Conservation (phyloP, 2,113 vertebrate species). For the Cochlearius cochlearius region DNA sequence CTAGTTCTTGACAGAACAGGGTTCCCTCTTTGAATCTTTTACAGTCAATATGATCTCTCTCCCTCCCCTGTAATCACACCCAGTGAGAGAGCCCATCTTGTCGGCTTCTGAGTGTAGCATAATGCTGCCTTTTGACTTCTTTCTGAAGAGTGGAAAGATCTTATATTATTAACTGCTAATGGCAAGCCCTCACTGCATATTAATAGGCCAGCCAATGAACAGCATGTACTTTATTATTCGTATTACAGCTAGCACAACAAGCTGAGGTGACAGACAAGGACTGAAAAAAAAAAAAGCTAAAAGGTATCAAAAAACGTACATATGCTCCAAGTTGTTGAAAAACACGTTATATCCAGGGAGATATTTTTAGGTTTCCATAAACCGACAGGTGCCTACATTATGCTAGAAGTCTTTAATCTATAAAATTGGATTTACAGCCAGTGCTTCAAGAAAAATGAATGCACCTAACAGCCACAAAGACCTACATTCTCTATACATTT, state of each 20-base stretch:
- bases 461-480: not conserved
- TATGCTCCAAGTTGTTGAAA: slow-evolving; percentile 19
- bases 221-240: not conserved
- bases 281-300: not conserved
- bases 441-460: not conserved
- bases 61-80: not conserved
- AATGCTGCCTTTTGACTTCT: not conserved
- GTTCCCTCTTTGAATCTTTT: not conserved
- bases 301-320: not conserved
- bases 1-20: not conserved
- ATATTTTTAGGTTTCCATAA: slow-evolving; percentile 47
- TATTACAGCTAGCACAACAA: not conserved
- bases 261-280: slow-evolving; percentile 41
- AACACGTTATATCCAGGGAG: slow-evolving; percentile 21
- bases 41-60: not conserved
- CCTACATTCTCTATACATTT: not conserved
- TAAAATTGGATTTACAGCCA: slow-evolving; percentile 22
- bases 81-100: not conserved
- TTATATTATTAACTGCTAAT: not conserved
- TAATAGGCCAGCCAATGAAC: not conserved
- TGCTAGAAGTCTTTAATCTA: slow-evolving; percentile 9
- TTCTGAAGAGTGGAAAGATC: not conserved
- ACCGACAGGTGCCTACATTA: slow-evolving; percentile 32
- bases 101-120: not conserved
- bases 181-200: not conserved